phyloP scores from a whole-genome alignment of 2,888 invertebrate genomes.

The Ennomos fuscantarius region DNA sequence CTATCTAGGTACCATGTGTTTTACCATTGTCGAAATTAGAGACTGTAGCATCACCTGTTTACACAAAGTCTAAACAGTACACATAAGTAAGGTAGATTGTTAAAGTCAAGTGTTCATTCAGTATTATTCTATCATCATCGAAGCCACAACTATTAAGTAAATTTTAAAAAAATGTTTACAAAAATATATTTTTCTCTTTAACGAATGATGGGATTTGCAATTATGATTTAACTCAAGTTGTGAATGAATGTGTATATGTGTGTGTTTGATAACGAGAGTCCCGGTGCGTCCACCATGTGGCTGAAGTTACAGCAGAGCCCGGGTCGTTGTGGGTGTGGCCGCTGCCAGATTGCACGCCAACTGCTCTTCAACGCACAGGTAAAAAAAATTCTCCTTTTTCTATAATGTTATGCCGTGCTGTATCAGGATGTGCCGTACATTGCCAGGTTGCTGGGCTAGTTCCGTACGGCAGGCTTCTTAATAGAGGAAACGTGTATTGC shows the following conservation, averaged over 20 bases:
- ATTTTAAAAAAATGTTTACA: too few species aligned
- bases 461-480: too few species aligned
- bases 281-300: conserved; percentile 2
- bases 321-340: conserved; percentile 3
- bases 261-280: background rate
- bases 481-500: too few species aligned
- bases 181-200: too few species aligned
- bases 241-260: conserved; percentile 5
- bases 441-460: too few species aligned
- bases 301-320: conserved; percentile 3
- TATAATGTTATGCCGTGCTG: background rate
- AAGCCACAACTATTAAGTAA: background rate
- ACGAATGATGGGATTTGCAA: too few species aligned
- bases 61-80: conserved; percentile 3
- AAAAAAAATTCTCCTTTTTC: background rate
- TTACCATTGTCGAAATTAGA: conserved; percentile 1
- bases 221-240: background rate
- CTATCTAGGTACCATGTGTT: too few species aligned
- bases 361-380: background rate
- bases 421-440: too few species aligned
- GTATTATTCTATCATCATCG: background rate
- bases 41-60: conserved; percentile 8
- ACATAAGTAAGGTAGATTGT: background rate
- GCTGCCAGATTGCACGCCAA: background rate
- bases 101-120: conserved; percentile 1